A percentile compares a stretch with the other conserved stretches of the same genome.
Evolutionary conservation across 1,140 invertebrate species (phyloP).

Genomic region (Schlechtendalia chinensis): DNA sequence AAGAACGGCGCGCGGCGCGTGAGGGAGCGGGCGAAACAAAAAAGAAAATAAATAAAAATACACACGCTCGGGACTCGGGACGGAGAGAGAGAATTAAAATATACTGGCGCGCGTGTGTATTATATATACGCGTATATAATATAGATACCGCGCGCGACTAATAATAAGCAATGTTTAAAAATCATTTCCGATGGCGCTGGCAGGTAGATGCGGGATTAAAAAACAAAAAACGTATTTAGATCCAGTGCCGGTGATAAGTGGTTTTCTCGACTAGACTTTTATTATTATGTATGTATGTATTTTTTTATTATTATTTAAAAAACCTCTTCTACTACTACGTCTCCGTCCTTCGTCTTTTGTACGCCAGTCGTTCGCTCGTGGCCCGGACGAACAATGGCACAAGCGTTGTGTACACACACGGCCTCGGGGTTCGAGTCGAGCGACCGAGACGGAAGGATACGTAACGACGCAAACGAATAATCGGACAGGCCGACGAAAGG

Average conservation of each 20-base stretch:
- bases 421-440: not conserved
- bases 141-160: not conserved
- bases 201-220: constrained; percentile 37
- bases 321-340: constrained; percentile 13
- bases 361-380: not conserved
- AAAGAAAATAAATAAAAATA: not conserved
- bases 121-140: not conserved
- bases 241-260: constrained; percentile 32
- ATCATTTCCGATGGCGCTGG: constrained; percentile 31
- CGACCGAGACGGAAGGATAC: not conserved
- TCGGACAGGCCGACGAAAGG: constrained; percentile 41
- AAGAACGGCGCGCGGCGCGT: too few relatives aligned
- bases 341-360: too few relatives aligned
- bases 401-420: not conserved
- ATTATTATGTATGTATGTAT: constrained; percentile 1
- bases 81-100: not conserved
- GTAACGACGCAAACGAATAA: constrained; percentile 34
- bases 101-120: not conserved
- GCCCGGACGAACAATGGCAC: constrained; percentile 33
- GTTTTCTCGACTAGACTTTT: constrained; percentile 46
- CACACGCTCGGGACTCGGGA: too few relatives aligned
- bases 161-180: constrained; percentile 39
- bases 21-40: not conserved
- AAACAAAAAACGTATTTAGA: constrained; percentile 44
- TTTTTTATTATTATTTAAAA: not conserved